Evolutionary conservation across 1,140 invertebrate genomes (phyloP).

Genomic region (Andrena cerasifolii): DNA sequence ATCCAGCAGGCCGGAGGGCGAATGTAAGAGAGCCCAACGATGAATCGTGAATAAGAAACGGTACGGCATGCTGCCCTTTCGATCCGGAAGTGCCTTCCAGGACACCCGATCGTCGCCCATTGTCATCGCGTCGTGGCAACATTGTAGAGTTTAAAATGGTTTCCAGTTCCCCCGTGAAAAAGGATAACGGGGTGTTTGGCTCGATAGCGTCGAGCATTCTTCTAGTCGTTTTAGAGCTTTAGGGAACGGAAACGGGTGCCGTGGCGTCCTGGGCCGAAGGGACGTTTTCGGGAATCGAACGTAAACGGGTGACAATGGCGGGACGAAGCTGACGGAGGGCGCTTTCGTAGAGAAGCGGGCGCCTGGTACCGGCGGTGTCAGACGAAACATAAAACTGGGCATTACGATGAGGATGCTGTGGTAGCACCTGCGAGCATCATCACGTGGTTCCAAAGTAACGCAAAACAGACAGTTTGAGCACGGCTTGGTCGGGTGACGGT

Average conservation of each 20-base stretch:
- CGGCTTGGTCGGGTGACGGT: slow-evolving; percentile 81
- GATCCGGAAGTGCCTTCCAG: neutral
- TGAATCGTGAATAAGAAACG: slow-evolving; percentile 16
- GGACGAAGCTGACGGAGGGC: neutral
- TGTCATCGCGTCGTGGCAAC: slow-evolving; percentile 55
- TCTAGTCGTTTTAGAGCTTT: neutral
- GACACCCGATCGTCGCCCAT: slow-evolving; percentile 43
- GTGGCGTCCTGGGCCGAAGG: too few species aligned
- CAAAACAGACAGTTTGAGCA: slow-evolving; percentile 74
- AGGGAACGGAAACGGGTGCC: neutral
- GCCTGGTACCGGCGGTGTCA: neutral
- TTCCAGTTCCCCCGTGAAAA: slow-evolving; percentile 4
- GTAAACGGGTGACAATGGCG: slow-evolving; percentile 59
- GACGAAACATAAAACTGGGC: slow-evolving; percentile 20
- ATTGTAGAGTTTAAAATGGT: too few species aligned
- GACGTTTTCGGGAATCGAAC: neutral
- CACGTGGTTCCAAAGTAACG: slow-evolving; percentile 61
- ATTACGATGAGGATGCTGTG: slow-evolving; percentile 42
- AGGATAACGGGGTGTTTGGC: too few species aligned
- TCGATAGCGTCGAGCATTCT: neutral
- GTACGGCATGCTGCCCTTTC: slow-evolving; percentile 13
- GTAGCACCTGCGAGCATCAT: slow-evolving; percentile 55
- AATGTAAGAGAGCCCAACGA: slow-evolving; percentile 54
- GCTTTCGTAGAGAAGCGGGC: slow-evolving; percentile 8
- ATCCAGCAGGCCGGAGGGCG: slow-evolving; percentile 42